Base-by-base conservation (phyloP, 1,140 invertebrate species). In the Xylocopa sonorina region DNA sequence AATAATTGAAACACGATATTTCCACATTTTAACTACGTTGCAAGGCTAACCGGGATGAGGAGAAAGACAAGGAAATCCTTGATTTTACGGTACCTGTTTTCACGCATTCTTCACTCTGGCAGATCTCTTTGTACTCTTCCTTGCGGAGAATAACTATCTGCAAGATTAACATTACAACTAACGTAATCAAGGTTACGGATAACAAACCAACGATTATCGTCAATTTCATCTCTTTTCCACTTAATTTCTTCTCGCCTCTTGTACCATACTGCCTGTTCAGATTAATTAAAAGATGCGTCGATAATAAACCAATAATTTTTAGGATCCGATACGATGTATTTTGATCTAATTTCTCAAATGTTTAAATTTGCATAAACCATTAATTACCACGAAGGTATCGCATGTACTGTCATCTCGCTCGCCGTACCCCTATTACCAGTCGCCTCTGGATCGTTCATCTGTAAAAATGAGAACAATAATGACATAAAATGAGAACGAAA, bases 81-180 rank as follows among this genome's bases (percentile, higher is more conserved):
- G 68, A 10, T 50, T 41, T 48, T n/a, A 50, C n/a, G 50, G 62
- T 87, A 93, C 92, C 92, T 85, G 92, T 93, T 78, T 89, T 92
- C 18, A 93, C 90, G 80, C 92, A 93, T 77, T 92, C 91, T 66
- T 92, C 91, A 72, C 81, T 93, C 80, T 93, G 92, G 66, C 92
- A 93, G 89, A 92, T 91, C 83, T 92, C 90, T 78, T 89, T 90
- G 83, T 92, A 90, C 71, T 91, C 89, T 32, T 89, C 77, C 41
- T 87, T 90, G 24, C 86, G 84, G 81, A 91, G 92, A 53, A 90
- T 82, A 16, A 88, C 84, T 81, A 90, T 90, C 76, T 92, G 92
- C 58, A 92, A 86, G 48, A 88, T 89, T 67, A 92, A 67, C 57
- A 91, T 91, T 32, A 88, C 86, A 9, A 92, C 85, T 43, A 93